Evolutionary conservation across 1,140 invertebrate species (phyloP), one percentile per base, ranked within the genome.

Genomic region (Harpegnathos saltator): DNA sequence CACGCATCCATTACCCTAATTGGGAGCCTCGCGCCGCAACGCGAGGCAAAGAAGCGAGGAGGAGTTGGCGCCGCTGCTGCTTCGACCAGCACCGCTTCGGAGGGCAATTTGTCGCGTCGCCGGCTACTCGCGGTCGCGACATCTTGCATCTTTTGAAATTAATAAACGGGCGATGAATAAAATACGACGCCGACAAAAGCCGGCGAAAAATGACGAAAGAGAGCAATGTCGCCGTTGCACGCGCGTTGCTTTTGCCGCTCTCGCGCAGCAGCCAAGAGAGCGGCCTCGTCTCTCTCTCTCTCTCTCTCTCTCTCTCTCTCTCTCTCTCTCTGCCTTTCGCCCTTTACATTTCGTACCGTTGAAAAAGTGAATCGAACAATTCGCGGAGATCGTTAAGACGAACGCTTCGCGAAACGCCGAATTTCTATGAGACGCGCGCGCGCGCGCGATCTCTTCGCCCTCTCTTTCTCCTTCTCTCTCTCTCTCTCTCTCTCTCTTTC

Each of bases 1-100:
- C n/a, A n/a, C 17, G 63, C 66, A 17, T 87, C 59, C 66, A 78
- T 83, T 86, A 86, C 38, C 54, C 54, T 86, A 86, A 87, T 87
- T 87, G 81, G 59, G 24, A 73, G 54, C 65, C 78, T 75, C 73
- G 52, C 19, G 14, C n/a, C 15, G 33, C 29, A 5, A 33, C 29
- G 1, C 50, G 29, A 44, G 58, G 17, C 44, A 22, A 22, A 71
- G 14, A 50, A 14, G 29, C 1, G 3, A n/a, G n/a, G n/a, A n/a
- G n/a, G n/a, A n/a, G 58, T 22, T n/a, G 38, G 38, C 29, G 5
- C 29, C 29, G 38, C 38, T 4, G 26, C 38, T 44, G 7, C 38
- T 44, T 4, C 9, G 38, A 0, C n/a, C n/a, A 12, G 24, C n/a
- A 59, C 38, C 22, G 52, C 7, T n/a, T n/a, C 52, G 58, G 63